These are phyloP conservation scores for Liopterus haemorrhoidalis DNA, from an alignment of 2,888 invertebrate genomes.

Conservation along the genomic window DNA sequence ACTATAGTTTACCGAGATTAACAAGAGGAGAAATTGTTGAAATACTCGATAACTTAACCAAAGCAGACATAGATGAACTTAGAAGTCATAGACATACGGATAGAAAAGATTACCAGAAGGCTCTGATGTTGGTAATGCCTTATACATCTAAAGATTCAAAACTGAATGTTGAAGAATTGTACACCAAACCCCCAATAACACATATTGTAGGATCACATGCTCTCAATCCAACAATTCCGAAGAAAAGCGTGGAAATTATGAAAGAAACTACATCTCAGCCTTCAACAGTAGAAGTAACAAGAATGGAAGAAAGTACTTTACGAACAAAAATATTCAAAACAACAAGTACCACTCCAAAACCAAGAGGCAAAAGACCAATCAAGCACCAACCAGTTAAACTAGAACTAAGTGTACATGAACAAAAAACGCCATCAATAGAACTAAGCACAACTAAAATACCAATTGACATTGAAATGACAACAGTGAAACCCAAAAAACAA, in stretches of 20 bases:
- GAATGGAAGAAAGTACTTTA: too few relatives aligned
- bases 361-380: too few relatives aligned
- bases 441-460: background rate
- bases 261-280: too few relatives aligned
- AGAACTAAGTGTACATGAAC: too few relatives aligned
- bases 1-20: constrained; percentile 58
- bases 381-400: too few relatives aligned
- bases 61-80: constrained; percentile 44
- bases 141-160: constrained; percentile 54
- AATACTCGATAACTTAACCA: constrained; percentile 60
- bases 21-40: constrained; percentile 60
- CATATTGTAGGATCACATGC: constrained; percentile 49
- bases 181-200: constrained; percentile 59
- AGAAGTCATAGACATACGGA: constrained; percentile 36
- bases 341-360: too few relatives aligned
- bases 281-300: too few relatives aligned
- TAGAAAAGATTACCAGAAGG: constrained; percentile 46
- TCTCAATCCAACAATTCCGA: too few relatives aligned
- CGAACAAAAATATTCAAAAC: too few relatives aligned
- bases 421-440: background rate
- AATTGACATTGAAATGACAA: background rate
- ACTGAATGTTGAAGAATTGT: constrained; percentile 54
- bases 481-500: background rate
- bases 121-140: constrained; percentile 62
- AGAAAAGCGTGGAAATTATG: too few relatives aligned